These are phyloP conservation scores for Malthinus flaveolus DNA, from an alignment of 2,888 invertebrate genomes.

Conservation along the genomic window DNA sequence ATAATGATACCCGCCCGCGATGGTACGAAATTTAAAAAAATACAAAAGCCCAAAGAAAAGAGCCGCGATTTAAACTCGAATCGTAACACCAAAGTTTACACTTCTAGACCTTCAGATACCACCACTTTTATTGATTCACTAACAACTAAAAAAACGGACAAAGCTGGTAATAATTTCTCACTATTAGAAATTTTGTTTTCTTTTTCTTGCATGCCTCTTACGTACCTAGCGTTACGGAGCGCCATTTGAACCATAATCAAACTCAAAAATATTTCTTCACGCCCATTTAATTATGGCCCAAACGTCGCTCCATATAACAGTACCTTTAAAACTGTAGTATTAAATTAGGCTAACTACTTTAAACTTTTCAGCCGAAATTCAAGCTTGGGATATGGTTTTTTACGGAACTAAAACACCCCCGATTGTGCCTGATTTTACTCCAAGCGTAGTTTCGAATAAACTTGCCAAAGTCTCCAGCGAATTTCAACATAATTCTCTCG, in stretches of 20 bases:
- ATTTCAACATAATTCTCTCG: slow-evolving; percentile 63
- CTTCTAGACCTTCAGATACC: slow-evolving; percentile 44
- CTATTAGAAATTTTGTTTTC: slow-evolving; percentile 11
- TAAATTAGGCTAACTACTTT: too few species aligned
- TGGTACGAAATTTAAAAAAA: slow-evolving; percentile 48
- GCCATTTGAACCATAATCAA: too few species aligned
- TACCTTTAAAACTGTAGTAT: slow-evolving; percentile 7
- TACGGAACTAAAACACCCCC: slow-evolving; percentile 72
- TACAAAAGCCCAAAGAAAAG: slow-evolving; percentile 54
- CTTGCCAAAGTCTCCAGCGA: slow-evolving; percentile 58
- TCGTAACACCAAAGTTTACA: slow-evolving; percentile 49
- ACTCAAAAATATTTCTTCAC: too few species aligned
- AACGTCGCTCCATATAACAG: slow-evolving; percentile 1
- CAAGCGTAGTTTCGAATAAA: slow-evolving; percentile 12
- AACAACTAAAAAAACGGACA: slow-evolving; percentile 30
- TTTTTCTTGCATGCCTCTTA: slow-evolving; percentile 15
- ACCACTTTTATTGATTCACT: slow-evolving; percentile 34
- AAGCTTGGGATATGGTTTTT: slow-evolving; percentile 81
- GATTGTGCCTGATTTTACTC: slow-evolving; percentile 33
- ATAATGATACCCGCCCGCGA: slow-evolving; percentile 60
- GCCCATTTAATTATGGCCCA: too few species aligned
- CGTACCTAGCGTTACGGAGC: too few species aligned
- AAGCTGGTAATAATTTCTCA: slow-evolving; percentile 34
- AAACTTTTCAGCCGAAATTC: slow-evolving; percentile 57
- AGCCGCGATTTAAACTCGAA: slow-evolving; percentile 54